These are phyloP conservation scores for Lagenorhynchus albirostris DNA, from an alignment of 2,113 vertebrate genomes.

Conservation along the genomic window DNA sequence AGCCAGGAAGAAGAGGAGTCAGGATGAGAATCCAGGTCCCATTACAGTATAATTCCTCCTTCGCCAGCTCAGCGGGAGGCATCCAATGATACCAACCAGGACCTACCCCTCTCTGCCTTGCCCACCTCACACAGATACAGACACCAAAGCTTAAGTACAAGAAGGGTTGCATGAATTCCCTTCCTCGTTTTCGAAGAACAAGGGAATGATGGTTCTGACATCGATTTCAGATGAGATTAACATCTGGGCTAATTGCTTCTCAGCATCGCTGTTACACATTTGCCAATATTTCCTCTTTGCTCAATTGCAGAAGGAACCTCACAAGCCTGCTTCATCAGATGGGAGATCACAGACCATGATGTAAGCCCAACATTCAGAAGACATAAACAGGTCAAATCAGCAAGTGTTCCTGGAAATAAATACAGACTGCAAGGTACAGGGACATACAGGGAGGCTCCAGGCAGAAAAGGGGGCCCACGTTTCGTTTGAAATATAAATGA, in stretches of 20 bases:
- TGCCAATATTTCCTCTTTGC: constrained; percentile 8
- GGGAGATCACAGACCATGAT: not conserved
- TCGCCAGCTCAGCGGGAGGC: not conserved
- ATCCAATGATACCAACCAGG: too few species aligned
- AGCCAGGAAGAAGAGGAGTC: not conserved
- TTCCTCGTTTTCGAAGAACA: not conserved
- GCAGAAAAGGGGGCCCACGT: not conserved
- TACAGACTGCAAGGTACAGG: not conserved
- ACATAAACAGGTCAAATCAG: constrained; percentile 25
- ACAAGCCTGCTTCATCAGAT: not conserved
- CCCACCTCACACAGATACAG: not conserved
- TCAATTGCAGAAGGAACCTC: not conserved
- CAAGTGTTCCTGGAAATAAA: constrained; percentile 48
- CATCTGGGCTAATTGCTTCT: not conserved
- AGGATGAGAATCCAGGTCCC: not conserved
- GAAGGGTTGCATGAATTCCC: not conserved
- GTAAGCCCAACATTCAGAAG: not conserved
- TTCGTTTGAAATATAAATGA: constrained; percentile 53
- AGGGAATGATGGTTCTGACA: not conserved
- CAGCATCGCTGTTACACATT: not conserved
- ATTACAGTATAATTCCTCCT: not conserved
- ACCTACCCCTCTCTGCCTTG: not conserved
- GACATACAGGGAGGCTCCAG: not conserved
- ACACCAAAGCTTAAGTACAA: not conserved
- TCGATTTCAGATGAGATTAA: not conserved